Percentiles rank a stretch among this genome's conserved stretches.
These are phyloP conservation scores for Dryadula phaetusa DNA, from an alignment of 2,888 invertebrate genomes.

Conservation along the genomic window DNA sequence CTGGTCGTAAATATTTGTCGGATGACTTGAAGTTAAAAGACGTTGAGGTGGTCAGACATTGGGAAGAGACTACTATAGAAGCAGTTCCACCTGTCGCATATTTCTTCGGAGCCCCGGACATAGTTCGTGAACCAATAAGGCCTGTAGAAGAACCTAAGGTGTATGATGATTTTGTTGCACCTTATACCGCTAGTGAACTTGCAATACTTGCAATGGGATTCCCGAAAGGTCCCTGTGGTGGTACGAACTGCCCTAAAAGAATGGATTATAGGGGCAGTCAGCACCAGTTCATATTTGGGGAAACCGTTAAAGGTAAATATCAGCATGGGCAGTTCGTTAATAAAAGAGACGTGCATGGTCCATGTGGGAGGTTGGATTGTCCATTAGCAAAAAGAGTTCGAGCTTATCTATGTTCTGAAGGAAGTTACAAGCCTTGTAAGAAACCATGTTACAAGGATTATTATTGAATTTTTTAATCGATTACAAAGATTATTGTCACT, in stretches of 20 bases:
- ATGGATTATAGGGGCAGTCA: constrained; percentile 78
- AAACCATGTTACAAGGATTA: constrained; percentile 73
- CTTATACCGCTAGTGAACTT: constrained; percentile 70
- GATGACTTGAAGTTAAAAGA: constrained; percentile 76
- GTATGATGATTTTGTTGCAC: constrained; percentile 73
- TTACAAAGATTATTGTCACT: constrained; percentile 1
- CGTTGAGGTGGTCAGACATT: constrained; percentile 75
- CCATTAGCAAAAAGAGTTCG: constrained; percentile 76
- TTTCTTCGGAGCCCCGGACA: constrained; percentile 76
- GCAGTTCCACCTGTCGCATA: constrained; percentile 72
- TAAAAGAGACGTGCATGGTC: constrained; percentile 76
- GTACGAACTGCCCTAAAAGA: constrained; percentile 75
- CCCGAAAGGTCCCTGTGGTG: constrained; percentile 79
- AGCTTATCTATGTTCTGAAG: constrained; percentile 67
- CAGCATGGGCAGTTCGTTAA: constrained; percentile 76
- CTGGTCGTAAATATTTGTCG: constrained; percentile 71
- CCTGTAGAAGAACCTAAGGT: constrained; percentile 61
- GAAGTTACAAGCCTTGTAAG: constrained; percentile 72
- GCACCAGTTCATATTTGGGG: constrained; percentile 75
- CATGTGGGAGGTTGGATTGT: constrained; percentile 77
- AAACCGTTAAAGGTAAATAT: constrained; percentile 71
- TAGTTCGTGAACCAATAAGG: constrained; percentile 67
- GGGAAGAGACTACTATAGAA: constrained; percentile 76
- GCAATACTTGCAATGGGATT: constrained; percentile 79
- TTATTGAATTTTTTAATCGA: constrained; percentile 5